Evolutionary conservation across 2,888 invertebrate species (phyloP), one percentile per base, ranked within the genome.

Genomic region (Heliconius ismenius): DNA sequence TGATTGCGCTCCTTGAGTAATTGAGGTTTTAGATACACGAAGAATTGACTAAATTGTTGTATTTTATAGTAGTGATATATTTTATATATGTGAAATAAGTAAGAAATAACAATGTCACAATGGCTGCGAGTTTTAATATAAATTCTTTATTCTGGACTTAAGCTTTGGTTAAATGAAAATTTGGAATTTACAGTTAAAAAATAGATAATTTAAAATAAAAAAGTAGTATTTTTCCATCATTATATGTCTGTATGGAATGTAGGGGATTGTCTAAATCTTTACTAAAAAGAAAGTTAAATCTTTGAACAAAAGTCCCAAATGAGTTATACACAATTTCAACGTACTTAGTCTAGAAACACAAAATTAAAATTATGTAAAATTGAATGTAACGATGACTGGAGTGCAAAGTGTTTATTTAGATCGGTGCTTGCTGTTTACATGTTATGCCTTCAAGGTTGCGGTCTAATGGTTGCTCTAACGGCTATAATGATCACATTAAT

Each of bases 361-460:
- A 64, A 64, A 64, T 21, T 65, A n/a, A n/a, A 65, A 43, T 43
- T 15, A 43, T n/a, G 15, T 67, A 39, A 67, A 67, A 67, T 15
- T 67, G 2, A 65, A 67, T 26, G 24, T 67, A 43, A 67, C 18
- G 7, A 67, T 67, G 67, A 67, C 24, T 26, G 15, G 43, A 24
- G 67, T 26, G 3, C 7, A 43, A 67, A 24, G 15, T 67, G 43
- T 67, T 67, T 67, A 67, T 67, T 67, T 67, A 67, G 67, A 67
- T 43, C 67, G 58, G 24, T 26, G 73, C 58, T 72, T 58, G 39
- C 64, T 54, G 32, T 76, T 76, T 76, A 65, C 76, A 73, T 64
- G 32, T 13, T 36, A 65, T 60, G 54, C 39, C 72, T 72, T 68
- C 75, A 76, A 76, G 75, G 72, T 73, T 72, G 64, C 65, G 54